These are phyloP conservation scores for Drosophila varians DNA, from an alignment of 1,140 invertebrate genomes.

Conservation along the genomic window DNA sequence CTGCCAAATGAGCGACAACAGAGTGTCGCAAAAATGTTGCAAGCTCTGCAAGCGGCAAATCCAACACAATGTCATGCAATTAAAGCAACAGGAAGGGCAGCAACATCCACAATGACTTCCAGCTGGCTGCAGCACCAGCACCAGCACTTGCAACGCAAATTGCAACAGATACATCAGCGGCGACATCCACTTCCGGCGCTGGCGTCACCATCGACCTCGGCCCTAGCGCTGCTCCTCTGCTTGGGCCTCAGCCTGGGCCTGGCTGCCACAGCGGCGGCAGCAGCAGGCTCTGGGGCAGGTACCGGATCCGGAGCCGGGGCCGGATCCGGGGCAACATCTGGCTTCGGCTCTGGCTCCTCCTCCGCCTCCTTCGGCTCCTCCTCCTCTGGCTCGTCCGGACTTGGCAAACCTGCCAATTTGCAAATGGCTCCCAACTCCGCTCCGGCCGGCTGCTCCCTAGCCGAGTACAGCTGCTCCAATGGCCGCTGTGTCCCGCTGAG, in stretches of 20 bases:
- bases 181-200: slow-evolving; percentile 50
- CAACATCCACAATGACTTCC: slow-evolving; percentile 50
- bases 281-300: slow-evolving; percentile 19
- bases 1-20: slow-evolving; percentile 63
- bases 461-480: slow-evolving; percentile 92
- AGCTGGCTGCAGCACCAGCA: slow-evolving; percentile 44
- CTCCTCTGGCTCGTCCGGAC: slow-evolving; percentile 23
- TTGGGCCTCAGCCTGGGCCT: slow-evolving; percentile 38
- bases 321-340: slow-evolving; percentile 23
- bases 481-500: slow-evolving; percentile 91
- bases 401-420: slow-evolving; percentile 56
- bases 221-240: slow-evolving; percentile 52
- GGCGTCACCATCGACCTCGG: slow-evolving; percentile 4
- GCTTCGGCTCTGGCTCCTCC: slow-evolving; percentile 31
- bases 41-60: slow-evolving; percentile 52
- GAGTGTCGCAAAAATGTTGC: slow-evolving; percentile 64
- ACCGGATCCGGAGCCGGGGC: slow-evolving; percentile 27
- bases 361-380: slow-evolving; percentile 28
- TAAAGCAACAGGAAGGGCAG: slow-evolving; percentile 56
- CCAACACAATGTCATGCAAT: slow-evolving; percentile 73
- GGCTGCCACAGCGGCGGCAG: slow-evolving; percentile 38
- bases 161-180: slow-evolving; percentile 41
- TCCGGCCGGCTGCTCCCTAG: slow-evolving; percentile 87
- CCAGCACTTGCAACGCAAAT: slow-evolving; percentile 24
- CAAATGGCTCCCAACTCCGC: slow-evolving; percentile 41